A percentile compares a stretch with the other conserved stretches of the same genome.
Conservation (phyloP, 2,113 vertebrate species). For the Oryzias curvinotus region DNA sequence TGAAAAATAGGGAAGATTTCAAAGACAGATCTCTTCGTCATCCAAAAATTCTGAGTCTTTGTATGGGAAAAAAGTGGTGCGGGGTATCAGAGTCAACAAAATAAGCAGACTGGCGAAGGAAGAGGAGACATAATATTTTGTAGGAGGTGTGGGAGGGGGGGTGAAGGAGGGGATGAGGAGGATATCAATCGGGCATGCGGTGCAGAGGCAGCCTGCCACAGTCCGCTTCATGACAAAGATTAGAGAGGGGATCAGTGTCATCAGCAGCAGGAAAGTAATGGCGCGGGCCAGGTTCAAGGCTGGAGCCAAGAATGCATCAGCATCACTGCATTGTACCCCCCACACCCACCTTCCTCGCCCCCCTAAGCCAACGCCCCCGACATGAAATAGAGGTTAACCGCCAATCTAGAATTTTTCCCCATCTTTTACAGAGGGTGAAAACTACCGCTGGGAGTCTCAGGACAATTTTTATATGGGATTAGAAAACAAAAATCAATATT, state of each 20-base stretch:
- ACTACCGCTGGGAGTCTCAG: conserved; percentile 97
- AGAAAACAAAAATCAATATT: conserved; percentile 99
- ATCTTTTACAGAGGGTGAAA: conserved; percentile 89
- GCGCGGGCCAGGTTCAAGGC: conserved; percentile 78
- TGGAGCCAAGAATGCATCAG: conserved; percentile 76
- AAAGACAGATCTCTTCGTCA: conserved; percentile 32
- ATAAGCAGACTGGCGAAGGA: conserved; percentile 2
- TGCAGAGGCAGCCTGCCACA: conserved; percentile 66
- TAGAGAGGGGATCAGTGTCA: conserved; percentile 79
- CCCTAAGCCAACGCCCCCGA: conserved; percentile 57
- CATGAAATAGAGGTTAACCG: conserved; percentile 88
- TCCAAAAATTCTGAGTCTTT: conserved; percentile 52
- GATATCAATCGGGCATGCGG: conserved; percentile 75
- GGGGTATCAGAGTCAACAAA: conserved; percentile 33
- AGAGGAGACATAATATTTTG: conserved; percentile 64
- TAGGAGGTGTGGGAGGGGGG: conserved; percentile 15
- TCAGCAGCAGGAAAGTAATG: conserved; percentile 79
- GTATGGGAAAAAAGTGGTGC: conserved; percentile 36
- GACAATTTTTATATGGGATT: conserved; percentile 99
- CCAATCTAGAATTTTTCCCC: conserved; percentile 78
- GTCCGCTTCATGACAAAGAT: conserved; percentile 75
- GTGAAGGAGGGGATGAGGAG: conserved; percentile 61
- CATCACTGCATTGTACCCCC: conserved; percentile 58
- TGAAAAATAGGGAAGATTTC: conserved; percentile 16
- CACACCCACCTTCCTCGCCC: conserved; percentile 58